These are phyloP conservation scores for Drosophila burlai DNA, from an alignment of 1,140 invertebrate species.

Conservation along the genomic window DNA sequence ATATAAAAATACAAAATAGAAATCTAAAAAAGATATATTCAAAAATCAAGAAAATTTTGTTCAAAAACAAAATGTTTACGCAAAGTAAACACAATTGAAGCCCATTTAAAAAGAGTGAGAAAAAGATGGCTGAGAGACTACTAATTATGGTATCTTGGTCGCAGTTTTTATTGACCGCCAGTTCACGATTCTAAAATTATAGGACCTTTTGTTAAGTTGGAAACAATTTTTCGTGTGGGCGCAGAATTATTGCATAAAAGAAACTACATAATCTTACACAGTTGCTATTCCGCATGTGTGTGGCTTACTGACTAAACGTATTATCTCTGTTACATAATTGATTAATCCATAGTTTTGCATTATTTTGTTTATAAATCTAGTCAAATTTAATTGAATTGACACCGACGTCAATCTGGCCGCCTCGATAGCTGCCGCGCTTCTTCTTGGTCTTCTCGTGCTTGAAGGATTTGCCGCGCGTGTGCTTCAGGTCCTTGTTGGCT, in stretches of 20 bases:
- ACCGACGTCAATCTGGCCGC: conserved; percentile 94
- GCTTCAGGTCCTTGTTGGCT: conserved; percentile 94
- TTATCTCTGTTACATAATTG: conserved; percentile 37
- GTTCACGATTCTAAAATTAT: conserved; percentile 19
- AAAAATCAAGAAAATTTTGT: conserved; percentile 1
- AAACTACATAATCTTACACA: conserved; percentile 29
- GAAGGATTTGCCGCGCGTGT: conserved; percentile 97
- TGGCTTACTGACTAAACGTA: conserved; percentile 51
- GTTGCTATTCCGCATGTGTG: not conserved
- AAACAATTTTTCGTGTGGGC: conserved; percentile 17
- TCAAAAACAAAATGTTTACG: not conserved
- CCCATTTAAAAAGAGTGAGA: not conserved
- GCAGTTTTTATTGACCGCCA: conserved; percentile 37
- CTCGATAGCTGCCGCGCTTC: conserved; percentile 97
- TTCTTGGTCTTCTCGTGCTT: conserved; percentile 99
- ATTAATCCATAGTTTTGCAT: conserved; percentile 45
- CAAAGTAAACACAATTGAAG: not conserved
- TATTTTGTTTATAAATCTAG: conserved; percentile 62
- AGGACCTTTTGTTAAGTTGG: not conserved
- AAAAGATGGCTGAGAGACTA: not conserved
- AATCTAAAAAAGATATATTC: conserved; percentile 11
- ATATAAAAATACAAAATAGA: not conserved
- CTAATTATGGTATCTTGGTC: conserved; percentile 7
- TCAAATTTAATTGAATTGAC: conserved; percentile 99
- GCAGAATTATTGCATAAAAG: conserved; percentile 27